phyloP scores from a whole-genome alignment of 2,888 invertebrate species.

The Pollenia labialis region DNA sequence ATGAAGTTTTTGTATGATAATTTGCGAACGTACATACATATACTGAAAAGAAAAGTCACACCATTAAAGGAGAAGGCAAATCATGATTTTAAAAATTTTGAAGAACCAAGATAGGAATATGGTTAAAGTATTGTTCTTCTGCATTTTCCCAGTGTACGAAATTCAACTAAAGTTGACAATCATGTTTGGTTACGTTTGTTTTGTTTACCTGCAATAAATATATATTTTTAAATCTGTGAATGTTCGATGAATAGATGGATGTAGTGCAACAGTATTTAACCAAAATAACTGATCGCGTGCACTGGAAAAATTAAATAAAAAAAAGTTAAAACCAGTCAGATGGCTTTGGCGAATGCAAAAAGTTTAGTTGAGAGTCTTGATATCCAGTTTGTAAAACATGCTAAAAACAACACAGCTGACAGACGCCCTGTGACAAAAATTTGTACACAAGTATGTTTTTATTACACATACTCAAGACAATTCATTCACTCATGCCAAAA shows the following conservation, averaged over 20 bases:
- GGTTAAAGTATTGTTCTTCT: neutral
- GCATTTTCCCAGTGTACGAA: conserved; percentile 31
- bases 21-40: too few relatives aligned
- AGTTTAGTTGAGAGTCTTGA: conserved; percentile 21
- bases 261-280: conserved; percentile 48
- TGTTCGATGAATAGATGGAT: conserved; percentile 37
- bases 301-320: conserved; percentile 29
- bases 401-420: conserved; percentile 63
- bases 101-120: too few relatives aligned
- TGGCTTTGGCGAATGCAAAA: conserved; percentile 44
- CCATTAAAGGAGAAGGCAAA: too few relatives aligned
- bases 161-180: conserved; percentile 64
- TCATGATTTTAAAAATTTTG: too few relatives aligned
- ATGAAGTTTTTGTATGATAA: too few relatives aligned
- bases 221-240: conserved; percentile 33
- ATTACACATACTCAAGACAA: conserved; percentile 18
- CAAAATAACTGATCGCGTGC: conserved; percentile 66
- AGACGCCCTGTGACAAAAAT: conserved; percentile 69
- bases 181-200: conserved; percentile 54
- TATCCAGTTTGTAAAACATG: conserved; percentile 66
- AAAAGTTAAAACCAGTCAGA: conserved; percentile 60
- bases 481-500: conserved; percentile 48
- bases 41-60: too few relatives aligned
- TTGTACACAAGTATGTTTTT: conserved; percentile 49
- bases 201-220: neutral